Percentiles rank a stretch among this genome's conserved stretches.
Conservation (phyloP, 2,113 vertebrate genomes). For the Paralichthys olivaceus region DNA sequence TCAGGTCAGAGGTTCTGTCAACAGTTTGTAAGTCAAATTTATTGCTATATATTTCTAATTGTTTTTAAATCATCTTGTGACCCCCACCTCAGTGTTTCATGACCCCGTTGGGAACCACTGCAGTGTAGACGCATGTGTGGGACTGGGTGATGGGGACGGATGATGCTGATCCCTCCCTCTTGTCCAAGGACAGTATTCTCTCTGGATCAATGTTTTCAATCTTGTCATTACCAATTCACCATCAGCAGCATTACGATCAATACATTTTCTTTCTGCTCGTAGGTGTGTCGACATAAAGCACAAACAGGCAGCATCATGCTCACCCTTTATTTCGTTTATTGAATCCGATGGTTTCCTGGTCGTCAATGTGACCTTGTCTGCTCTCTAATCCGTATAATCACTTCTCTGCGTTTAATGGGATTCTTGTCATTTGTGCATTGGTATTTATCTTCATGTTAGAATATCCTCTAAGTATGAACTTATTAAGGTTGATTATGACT, state of each 20-base stretch:
- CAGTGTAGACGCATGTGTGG: not conserved
- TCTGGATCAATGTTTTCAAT: slow-evolving; percentile 60
- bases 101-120: not conserved
- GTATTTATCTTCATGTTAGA: slow-evolving; percentile 11
- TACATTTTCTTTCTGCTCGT: slow-evolving; percentile 30
- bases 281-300: slow-evolving; percentile 15
- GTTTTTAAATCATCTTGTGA: no score
- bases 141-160: not conserved
- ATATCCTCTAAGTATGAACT: not conserved
- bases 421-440: slow-evolving; percentile 28
- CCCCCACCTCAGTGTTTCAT: no score
- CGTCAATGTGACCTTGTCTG: slow-evolving; percentile 36
- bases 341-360: slow-evolving; percentile 2
- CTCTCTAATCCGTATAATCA: slow-evolving; percentile 35
- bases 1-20: no score
- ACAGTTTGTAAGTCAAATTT: no score
- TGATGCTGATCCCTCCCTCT: slow-evolving; percentile 8
- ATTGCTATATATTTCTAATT: no score
- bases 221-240: slow-evolving; percentile 52
- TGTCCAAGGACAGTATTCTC: slow-evolving; percentile 50
- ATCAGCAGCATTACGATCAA: slow-evolving; percentile 51
- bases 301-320: not conserved
- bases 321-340: slow-evolving; percentile 16
- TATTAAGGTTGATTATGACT: slow-evolving; percentile 4
- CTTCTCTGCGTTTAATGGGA: slow-evolving; percentile 27